phyloP scores from a whole-genome alignment of 2,888 invertebrate genomes.

The Rugalucina vietnamica region DNA sequence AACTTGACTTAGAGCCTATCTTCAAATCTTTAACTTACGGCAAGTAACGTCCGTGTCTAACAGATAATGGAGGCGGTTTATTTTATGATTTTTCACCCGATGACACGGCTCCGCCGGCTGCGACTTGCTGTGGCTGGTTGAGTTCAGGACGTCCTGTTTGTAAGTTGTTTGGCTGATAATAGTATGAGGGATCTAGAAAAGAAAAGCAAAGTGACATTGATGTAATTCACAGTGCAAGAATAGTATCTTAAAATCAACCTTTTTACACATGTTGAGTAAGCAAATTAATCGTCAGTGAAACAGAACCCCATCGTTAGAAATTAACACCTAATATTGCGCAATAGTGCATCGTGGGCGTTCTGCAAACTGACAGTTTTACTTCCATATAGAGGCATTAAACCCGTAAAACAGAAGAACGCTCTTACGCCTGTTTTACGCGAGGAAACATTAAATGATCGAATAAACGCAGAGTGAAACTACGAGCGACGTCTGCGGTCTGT shows the following conservation, averaged over 20 bases:
- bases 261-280: too few species aligned
- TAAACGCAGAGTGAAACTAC: slow-evolving; percentile 57
- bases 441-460: neutral
- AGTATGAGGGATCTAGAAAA: slow-evolving; percentile 58
- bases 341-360: too few species aligned
- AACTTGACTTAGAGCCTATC: too few species aligned
- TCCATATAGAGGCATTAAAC: neutral
- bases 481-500: slow-evolving; percentile 55
- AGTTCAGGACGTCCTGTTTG: slow-evolving; percentile 39
- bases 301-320: too few species aligned
- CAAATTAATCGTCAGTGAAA: too few species aligned
- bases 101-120: slow-evolving; percentile 40
- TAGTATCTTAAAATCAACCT: too few species aligned
- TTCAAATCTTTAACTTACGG: too few species aligned
- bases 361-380: too few species aligned
- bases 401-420: neutral
- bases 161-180: slow-evolving; percentile 47
- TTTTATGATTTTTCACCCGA: slow-evolving; percentile 60
- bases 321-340: too few species aligned
- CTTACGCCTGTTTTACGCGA: neutral
- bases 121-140: slow-evolving; percentile 17
- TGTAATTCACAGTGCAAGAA: too few species aligned
- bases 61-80: slow-evolving; percentile 38
- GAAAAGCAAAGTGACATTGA: too few species aligned
- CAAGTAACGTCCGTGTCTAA: too few species aligned